Conservation (phyloP, 2,113 vertebrate species). For the Naja naja region DNA sequence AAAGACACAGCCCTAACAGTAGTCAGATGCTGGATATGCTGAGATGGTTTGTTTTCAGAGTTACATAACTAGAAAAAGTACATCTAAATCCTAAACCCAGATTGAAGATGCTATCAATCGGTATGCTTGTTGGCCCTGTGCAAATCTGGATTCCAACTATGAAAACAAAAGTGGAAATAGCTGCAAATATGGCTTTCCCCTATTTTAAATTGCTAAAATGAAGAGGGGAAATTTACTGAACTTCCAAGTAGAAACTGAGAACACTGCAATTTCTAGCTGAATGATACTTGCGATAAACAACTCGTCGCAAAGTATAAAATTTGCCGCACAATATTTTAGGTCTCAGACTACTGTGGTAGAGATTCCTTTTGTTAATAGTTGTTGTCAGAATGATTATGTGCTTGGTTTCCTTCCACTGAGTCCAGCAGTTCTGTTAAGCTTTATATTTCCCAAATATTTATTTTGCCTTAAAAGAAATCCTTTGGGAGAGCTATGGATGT, state of each 20-base stretch:
- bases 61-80: not conserved
- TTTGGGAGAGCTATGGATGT: not conserved
- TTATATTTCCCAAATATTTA: constrained; percentile 6
- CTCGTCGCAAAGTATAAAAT: constrained; percentile 7
- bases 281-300: not conserved
- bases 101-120: not conserved
- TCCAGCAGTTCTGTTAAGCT: not conserved
- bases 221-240: not conserved
- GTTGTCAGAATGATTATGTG: not conserved
- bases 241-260: not conserved
- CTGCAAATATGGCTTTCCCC: not conserved
- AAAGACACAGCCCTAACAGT: not conserved
- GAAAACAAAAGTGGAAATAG: not conserved
- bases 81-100: not conserved
- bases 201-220: not conserved
- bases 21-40: not conserved
- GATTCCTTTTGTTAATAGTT: constrained; percentile 31
- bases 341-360: not conserved
- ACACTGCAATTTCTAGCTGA: not conserved
- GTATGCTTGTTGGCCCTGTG: not conserved
- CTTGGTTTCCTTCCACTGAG: not conserved
- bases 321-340: constrained; percentile 27
- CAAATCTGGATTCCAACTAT: not conserved
- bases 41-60: not conserved
- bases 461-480: constrained; percentile 20